Evolutionary conservation across 2,888 invertebrate species (phyloP).

Genomic region (Masnerella sp.): DNA sequence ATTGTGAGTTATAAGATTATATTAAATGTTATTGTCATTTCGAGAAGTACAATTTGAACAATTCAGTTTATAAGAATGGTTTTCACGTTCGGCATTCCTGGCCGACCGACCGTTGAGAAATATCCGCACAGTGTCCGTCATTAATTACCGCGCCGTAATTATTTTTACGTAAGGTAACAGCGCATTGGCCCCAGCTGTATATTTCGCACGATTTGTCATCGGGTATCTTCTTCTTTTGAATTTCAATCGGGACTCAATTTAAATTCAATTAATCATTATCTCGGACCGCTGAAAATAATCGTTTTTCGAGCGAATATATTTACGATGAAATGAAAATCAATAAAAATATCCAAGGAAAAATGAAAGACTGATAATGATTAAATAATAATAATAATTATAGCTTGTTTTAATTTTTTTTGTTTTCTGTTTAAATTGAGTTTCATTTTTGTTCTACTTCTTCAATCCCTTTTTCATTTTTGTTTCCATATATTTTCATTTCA

Average conservation of each 20-base stretch:
- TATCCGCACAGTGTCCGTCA: conserved; percentile 54
- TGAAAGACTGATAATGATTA: too few relatives aligned
- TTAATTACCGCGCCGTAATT: conserved; percentile 48
- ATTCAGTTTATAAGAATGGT: conserved; percentile 24
- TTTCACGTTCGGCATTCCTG: conserved; percentile 54
- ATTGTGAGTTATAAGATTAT: not conserved
- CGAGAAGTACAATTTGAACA: too few relatives aligned
- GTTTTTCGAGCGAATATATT: not conserved
- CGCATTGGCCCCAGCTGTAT: conserved; percentile 54
- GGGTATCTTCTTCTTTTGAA: conserved; percentile 24
- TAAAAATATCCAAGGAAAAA: too few relatives aligned
- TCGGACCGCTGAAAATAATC: not conserved
- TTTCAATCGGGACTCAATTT: not conserved
- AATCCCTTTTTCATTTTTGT: too few relatives aligned
- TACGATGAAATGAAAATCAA: too few relatives aligned
- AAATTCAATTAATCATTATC: not conserved
- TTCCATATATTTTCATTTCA: too few relatives aligned
- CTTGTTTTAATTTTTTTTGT: too few relatives aligned
- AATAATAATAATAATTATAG: too few relatives aligned
- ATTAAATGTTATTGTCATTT: too few relatives aligned
- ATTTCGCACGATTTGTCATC: conserved; percentile 43
- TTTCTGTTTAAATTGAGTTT: too few relatives aligned
- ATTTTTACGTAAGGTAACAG: conserved; percentile 58
- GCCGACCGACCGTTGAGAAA: conserved; percentile 54
- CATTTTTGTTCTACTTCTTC: too few relatives aligned